Evolutionary conservation across 2,888 invertebrate species (phyloP), one percentile per base, ranked within the genome.

Genomic region (Lucinisca nassula): DNA sequence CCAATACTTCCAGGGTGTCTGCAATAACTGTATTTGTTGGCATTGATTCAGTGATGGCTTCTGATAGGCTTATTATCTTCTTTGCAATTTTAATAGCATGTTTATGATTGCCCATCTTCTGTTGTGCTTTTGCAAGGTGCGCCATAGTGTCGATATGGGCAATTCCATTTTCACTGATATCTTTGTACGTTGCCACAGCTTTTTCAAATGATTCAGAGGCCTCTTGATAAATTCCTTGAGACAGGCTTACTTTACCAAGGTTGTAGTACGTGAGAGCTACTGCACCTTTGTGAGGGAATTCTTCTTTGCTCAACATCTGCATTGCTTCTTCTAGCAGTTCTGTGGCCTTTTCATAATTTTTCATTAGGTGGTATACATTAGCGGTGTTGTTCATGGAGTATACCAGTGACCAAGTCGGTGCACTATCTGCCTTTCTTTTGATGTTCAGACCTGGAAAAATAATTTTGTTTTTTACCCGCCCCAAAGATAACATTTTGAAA

Each of bases 361-460:
- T 78, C n/a, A 79, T 24, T 24, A 14, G n/a, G 10, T 70, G 78
- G 40, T 89, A 82, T 45, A 77, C 78, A 37, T 75, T 79, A 3
- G 91, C 92, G 0, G 91, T 85, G 67, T 92, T 92, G n/a, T 82
- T 90, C 76, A 87, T 35, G 1, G 92, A 91, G 38, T 87, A 80
- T 0, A 90, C 79, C 17, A 90, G 45, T 0, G 92, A 79, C 21
- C 75, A 81, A 21, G 80, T 40, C 17, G 90, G 78, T 0, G 90
- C 88, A 12, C 87, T 74, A 12, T 89, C 89, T 12, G 82, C 79
- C 32, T 79, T 73, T 21, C 77, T 40, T 74, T 92, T 92, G 17
- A 91, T 78, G 0, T 87, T 79, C 14, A 92, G 77, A 0, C 45
- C 45, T 45, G 45, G 17, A 45, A 45, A 17, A 8, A 45, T 8